Base-by-base conservation (phyloP, 1,140 invertebrate species). In the Drosophila orena region DNA sequence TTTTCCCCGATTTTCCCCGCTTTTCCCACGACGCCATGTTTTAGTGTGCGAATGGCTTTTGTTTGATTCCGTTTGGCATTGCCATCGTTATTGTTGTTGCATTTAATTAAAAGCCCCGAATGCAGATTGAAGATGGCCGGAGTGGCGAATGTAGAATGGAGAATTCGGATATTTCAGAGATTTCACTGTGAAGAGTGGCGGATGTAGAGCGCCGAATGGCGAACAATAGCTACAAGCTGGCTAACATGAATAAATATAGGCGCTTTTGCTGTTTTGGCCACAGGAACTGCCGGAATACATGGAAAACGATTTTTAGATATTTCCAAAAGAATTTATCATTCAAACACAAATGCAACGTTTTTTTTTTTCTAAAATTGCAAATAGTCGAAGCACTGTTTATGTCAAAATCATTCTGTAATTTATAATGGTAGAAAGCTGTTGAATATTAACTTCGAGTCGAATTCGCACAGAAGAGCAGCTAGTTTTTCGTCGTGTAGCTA, bases 41-140 rank as follows among this genome's bases (percentile, higher is more conserved):
- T 59, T 47, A 44, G 57, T 49, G 60, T 59, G 54, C 15, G 37
- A 62, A 38, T 47, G 47, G 17, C 44, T 49, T 69, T 65, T 73
- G 79, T 70, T 53, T 68, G 53, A 60, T 56, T 64, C 66, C 53
- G 77, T 71, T 71, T 85, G 49, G 60, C 59, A 47, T 53, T 76
- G 35, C 62, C 62, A 57, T 57, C 37, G 55, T 43, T 65, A 66
- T 75, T 88, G 83, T 83, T 89, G 75, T 70, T 88, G 79, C 76
- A 88, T 88, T 88, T 89, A 88, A 88, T 88, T 88, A 88, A 89
- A 88, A 88, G 55, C 79, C 61, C 61, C 58, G 69, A 75, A 58
- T 62, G 58, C 53, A 85, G 61, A 84, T 70, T 83, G 64, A 59
- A 75, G 70, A 57, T 60, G 70, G 38, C 10, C 15, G 42, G 49